These are phyloP conservation scores for Apamea monoglypha DNA, from an alignment of 2,888 invertebrate species.

Conservation along the genomic window DNA sequence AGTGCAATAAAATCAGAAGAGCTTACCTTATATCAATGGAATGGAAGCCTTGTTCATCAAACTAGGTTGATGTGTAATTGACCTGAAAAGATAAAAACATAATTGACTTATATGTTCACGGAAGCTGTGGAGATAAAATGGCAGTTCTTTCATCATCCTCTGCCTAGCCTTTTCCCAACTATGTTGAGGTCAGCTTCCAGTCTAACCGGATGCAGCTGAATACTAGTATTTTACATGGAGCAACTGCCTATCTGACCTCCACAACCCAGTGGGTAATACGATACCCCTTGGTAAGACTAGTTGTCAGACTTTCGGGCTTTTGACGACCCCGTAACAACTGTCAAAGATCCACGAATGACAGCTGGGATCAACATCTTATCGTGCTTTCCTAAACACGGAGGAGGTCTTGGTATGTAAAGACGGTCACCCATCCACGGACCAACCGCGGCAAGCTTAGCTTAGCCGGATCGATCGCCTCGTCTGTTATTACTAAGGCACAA, in stretches of 20 bases:
- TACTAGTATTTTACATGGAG: background rate
- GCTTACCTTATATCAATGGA: conserved; percentile 74
- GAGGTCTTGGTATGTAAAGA: background rate
- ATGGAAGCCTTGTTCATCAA: conserved; percentile 73
- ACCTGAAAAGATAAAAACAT: conserved; percentile 79
- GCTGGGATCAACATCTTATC: background rate
- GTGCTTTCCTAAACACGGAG: background rate
- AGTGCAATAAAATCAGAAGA: conserved; percentile 35
- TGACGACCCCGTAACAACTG: background rate
- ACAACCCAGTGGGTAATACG: background rate
- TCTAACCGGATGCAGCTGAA: background rate
- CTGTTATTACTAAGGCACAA: background rate
- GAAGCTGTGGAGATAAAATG: conserved; percentile 27
- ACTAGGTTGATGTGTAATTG: conserved; percentile 78
- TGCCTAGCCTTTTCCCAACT: background rate
- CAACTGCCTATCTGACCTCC: background rate
- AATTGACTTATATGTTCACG: conserved; percentile 37
- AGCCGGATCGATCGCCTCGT: background rate
- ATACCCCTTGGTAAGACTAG: background rate
- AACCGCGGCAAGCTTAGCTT: background rate
- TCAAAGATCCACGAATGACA: background rate
- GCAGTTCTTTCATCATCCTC: conserved; percentile 12
- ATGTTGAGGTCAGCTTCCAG: background rate
- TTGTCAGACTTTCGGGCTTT: background rate
- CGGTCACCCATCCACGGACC: background rate